Conservation (phyloP, 2,888 invertebrate species). For the Cosmorhoe ocellata region DNA sequence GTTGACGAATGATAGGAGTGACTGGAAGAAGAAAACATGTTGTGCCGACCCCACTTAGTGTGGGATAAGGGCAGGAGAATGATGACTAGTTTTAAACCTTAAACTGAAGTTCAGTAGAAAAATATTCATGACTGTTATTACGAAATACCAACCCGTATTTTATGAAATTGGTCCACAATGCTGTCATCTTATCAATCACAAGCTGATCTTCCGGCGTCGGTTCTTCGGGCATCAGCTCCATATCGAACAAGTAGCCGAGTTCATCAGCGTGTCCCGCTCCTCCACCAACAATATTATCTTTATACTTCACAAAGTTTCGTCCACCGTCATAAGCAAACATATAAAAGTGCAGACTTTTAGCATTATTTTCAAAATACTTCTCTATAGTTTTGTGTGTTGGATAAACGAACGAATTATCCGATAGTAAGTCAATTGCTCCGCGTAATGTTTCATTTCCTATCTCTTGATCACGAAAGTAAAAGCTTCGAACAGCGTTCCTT, state of each 20-base stretch:
- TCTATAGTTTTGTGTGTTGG: conserved; percentile 28
- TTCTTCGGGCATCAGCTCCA: conserved; percentile 36
- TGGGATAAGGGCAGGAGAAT: no score
- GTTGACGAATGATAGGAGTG: no score
- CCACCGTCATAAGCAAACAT: conserved; percentile 54
- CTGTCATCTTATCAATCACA: conserved; percentile 48
- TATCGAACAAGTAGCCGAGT: conserved; percentile 51
- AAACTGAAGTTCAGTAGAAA: no score
- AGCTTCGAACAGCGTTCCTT: conserved; percentile 42
- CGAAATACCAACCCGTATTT: conserved; percentile 42
- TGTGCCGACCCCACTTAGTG: no score
- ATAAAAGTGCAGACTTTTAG: conserved; percentile 32
- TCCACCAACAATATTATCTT: conserved; percentile 38
- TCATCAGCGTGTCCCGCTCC: conserved; percentile 54
- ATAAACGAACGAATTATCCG: conserved; percentile 47
- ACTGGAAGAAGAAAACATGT: no score
- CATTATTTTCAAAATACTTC: conserved; percentile 11
- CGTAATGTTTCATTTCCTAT: conserved; percentile 32
- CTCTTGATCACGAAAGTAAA: conserved; percentile 54
- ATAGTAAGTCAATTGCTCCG: conserved; percentile 39
- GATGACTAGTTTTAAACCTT: no score
- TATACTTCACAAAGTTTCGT: conserved; percentile 48
- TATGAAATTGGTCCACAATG: conserved; percentile 54
- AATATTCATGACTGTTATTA: no score
- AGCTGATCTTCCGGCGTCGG: conserved; percentile 44